These are phyloP conservation scores for Poecilia picta DNA, from an alignment of 2,797 vertebrate species.

Conservation along the genomic window DNA sequence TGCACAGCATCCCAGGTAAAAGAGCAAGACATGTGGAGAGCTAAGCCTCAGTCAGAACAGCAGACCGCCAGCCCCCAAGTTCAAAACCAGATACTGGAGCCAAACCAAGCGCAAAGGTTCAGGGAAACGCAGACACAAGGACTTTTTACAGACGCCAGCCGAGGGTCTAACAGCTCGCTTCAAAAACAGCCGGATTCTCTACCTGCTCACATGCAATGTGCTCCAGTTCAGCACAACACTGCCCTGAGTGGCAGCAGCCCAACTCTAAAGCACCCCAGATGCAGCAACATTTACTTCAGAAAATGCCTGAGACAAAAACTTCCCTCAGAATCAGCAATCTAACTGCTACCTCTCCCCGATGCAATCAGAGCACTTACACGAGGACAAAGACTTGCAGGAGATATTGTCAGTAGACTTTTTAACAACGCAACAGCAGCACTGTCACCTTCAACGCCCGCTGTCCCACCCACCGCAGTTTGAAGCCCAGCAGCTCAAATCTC, in stretches of 20 bases:
- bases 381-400: slow-evolving; percentile 80
- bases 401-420: slow-evolving; percentile 82
- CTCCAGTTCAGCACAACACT: slow-evolving; percentile 75
- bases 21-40: slow-evolving; percentile 78
- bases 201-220: slow-evolving; percentile 72
- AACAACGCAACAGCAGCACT: slow-evolving; percentile 79
- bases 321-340: slow-evolving; percentile 74
- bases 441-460: slow-evolving; percentile 72
- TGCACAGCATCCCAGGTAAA: slow-evolving; percentile 57
- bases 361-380: slow-evolving; percentile 85
- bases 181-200: slow-evolving; percentile 75
- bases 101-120: slow-evolving; percentile 72
- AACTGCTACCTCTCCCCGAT: slow-evolving; percentile 68
- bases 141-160: slow-evolving; percentile 75
- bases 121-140: slow-evolving; percentile 65
- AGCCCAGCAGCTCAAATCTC: slow-evolving; percentile 78
- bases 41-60: slow-evolving; percentile 74
- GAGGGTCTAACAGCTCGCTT: slow-evolving; percentile 68
- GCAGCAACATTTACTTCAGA: slow-evolving; percentile 68
- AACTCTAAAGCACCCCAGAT: slow-evolving; percentile 77
- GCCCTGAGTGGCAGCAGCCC: slow-evolving; percentile 82
- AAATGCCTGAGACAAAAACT: slow-evolving; percentile 72
- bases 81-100: slow-evolving; percentile 82
- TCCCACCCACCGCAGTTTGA: slow-evolving; percentile 78
- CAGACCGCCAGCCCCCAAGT: slow-evolving; percentile 69